Evolutionary conservation across 1,140 invertebrate species (phyloP).

Genomic region (Daktulosphaira vitifoliae): DNA sequence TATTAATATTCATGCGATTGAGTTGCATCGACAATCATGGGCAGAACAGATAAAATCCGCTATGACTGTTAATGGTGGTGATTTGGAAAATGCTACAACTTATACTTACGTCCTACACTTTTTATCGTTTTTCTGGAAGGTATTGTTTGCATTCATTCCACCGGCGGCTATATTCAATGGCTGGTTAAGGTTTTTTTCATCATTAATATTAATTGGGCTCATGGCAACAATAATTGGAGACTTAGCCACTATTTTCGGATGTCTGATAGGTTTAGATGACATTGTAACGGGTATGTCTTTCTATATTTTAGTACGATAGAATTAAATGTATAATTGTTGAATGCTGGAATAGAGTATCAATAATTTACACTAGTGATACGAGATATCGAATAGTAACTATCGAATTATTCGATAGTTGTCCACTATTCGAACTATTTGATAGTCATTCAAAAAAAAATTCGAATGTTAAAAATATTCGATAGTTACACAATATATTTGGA

Average conservation of each 20-base stretch:
- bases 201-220: constrained; percentile 51
- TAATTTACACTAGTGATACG: no score
- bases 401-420: no score
- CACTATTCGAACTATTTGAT: no score
- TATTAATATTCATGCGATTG: constrained; percentile 50
- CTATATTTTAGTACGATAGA: no score
- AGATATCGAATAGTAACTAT: no score
- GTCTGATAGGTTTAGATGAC: constrained; percentile 51
- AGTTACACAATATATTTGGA: no score
- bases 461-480: no score
- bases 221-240: constrained; percentile 57
- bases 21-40: constrained; percentile 52
- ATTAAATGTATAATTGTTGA: no score
- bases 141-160: constrained; percentile 53
- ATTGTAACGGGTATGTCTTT: constrained; percentile 48
- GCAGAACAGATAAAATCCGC: constrained; percentile 52
- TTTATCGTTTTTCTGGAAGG: constrained; percentile 95
- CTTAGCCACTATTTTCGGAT: constrained; percentile 56
- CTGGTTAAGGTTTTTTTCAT: constrained; percentile 54
- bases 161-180: constrained; percentile 51
- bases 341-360: no score
- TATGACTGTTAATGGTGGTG: constrained; percentile 58
- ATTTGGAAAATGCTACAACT: constrained; percentile 50
- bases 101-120: constrained; percentile 92
- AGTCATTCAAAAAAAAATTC: no score